Evolutionary conservation across 2,888 invertebrate genomes (phyloP).

Genomic region (Oscheius sp.): DNA sequence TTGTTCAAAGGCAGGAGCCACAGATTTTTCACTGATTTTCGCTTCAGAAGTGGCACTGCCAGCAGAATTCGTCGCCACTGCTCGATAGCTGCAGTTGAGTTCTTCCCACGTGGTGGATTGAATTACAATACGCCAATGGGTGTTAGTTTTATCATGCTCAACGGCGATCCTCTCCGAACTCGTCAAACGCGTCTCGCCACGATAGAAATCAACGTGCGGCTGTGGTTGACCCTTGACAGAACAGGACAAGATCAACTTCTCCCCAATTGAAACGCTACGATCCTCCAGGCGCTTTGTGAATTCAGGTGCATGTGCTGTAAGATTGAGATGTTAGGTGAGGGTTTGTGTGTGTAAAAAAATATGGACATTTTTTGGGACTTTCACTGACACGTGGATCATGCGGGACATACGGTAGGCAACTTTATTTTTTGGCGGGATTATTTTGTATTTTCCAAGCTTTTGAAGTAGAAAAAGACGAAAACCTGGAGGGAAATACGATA

Average conservation of each 20-base stretch:
- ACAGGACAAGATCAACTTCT: slow-evolving; percentile 71
- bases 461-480: no score
- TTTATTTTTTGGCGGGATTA: background rate
- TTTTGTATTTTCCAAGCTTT: no score
- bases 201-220: slow-evolving; percentile 71
- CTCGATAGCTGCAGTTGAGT: slow-evolving; percentile 73
- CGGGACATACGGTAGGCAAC: background rate
- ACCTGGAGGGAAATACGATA: no score
- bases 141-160: slow-evolving; percentile 69
- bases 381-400: no score
- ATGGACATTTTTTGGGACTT: no score
- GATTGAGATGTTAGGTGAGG: slow-evolving; percentile 31
- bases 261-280: slow-evolving; percentile 61
- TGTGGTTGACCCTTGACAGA: slow-evolving; percentile 69
- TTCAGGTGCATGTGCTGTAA: slow-evolving; percentile 67
- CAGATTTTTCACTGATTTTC: slow-evolving; percentile 52
- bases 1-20: slow-evolving; percentile 78
- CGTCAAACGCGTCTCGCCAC: slow-evolving; percentile 53
- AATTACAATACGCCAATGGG: slow-evolving; percentile 74
- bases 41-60: slow-evolving; percentile 68
- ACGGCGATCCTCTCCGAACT: slow-evolving; percentile 54
- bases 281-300: slow-evolving; percentile 71
- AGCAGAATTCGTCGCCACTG: slow-evolving; percentile 83
- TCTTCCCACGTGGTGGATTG: slow-evolving; percentile 63
- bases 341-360: no score